A percentile compares a stretch with the other conserved stretches of the same genome.
These are phyloP conservation scores for Goniozus legneri DNA, from an alignment of 1,140 invertebrate species.

Conservation along the genomic window DNA sequence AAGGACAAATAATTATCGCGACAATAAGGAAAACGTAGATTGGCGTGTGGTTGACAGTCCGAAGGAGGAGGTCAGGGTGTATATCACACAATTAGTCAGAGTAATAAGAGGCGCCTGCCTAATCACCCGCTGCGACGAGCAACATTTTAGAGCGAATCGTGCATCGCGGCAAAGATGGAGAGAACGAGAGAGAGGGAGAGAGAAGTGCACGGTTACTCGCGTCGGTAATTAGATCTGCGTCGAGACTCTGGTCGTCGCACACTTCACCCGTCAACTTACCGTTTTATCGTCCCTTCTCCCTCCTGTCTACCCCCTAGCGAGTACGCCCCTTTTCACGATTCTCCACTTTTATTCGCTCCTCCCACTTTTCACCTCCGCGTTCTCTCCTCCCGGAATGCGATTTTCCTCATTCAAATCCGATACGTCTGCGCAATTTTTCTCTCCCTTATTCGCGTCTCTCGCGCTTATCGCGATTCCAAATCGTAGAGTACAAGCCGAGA, in stretches of 20 bases:
- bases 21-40: not conserved
- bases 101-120: conserved; percentile 38
- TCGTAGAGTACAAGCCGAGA: too few species aligned
- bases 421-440: too few species aligned
- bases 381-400: too few species aligned
- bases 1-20: too few species aligned
- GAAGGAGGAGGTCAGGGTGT: not conserved
- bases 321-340: not conserved
- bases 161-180: conserved; percentile 8
- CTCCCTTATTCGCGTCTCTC: too few species aligned
- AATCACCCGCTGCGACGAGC: conserved; percentile 37
- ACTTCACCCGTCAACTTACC: conserved; percentile 39
- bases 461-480: too few species aligned
- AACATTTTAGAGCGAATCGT: conserved; percentile 21
- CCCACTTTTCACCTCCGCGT: not conserved
- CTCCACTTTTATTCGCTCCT: not conserved
- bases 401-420: too few species aligned
- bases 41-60: not conserved
- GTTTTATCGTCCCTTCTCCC: conserved; percentile 12
- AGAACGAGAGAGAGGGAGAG: not conserved
- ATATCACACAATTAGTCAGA: conserved; percentile 1
- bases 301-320: conserved; percentile 4
- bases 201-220: conserved; percentile 35
- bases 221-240: conserved; percentile 46
- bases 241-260: conserved; percentile 32